Evolutionary conservation across 92 coral and sea anemone genomes (phyloP), one percentile per base, ranked within the genome.

Genomic region (Blastomussa wellsi): DNA sequence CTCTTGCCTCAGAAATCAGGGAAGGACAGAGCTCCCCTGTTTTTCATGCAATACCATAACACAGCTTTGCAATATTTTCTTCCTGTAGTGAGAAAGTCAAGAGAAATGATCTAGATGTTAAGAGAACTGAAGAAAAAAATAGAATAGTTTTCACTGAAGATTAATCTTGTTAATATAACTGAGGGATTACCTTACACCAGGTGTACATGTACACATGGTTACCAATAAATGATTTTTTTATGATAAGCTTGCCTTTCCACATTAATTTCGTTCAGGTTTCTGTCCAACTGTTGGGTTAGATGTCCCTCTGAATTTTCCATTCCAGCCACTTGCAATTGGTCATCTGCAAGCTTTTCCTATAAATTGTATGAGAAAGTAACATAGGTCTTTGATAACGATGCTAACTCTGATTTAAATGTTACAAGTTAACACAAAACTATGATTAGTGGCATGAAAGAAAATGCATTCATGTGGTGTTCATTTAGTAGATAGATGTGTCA

Each of bases 341-440:
- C 85, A 86, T 73, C 86, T 62, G 90, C 86, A 47, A 86, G 90
- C 75, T 60, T 86, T 72, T 86, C 89, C 89, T 79, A 48, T 47
- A 19, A 49, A 79, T 79, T 24, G 17, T n/a, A 20, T 8, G 64
- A 8, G 17, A 75, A 42, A 28, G 31, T 26, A 20, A 60, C 31
- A 20, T 20, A 24, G 22, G 31, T 60, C 67, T 60, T 24, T 20
- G 67, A 20, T 60, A 60, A 20, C 2, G 31, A 60, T 60, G 67
- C 1, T 60, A 60, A 20, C 67, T 60, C 5, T 49, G 32, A 60
- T 9, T 24, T 20, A 24, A 60, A 60, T 60, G 28, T 20, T 60
- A 60, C 26, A 19, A 19, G 4, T n/a, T 59, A 19, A 7, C n/a
- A 59, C 66, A 19, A 59, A 7, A 59, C n/a, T 2, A 7, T 59